phyloP scores from a whole-genome alignment of 2,888 invertebrate species.

The Drosophila robusta region DNA sequence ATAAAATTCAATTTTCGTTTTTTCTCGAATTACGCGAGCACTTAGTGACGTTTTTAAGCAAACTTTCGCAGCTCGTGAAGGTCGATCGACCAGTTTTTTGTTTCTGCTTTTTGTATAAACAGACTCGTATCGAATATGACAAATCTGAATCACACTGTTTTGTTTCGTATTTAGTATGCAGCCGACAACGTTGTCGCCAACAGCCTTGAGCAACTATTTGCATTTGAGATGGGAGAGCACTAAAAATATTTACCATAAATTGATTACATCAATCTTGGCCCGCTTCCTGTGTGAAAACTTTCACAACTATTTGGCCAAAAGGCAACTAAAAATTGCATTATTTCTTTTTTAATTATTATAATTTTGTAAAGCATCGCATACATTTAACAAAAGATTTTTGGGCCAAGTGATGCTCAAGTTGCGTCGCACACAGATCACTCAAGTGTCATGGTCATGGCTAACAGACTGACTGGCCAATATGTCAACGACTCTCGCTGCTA shows the following conservation, averaged over 20 bases:
- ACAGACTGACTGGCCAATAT: slow-evolving; percentile 31
- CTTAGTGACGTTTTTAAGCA: slow-evolving; percentile 60
- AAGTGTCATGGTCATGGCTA: slow-evolving; percentile 69
- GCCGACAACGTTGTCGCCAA: slow-evolving; percentile 42
- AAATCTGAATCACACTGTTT: slow-evolving; percentile 64
- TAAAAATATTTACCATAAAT: slow-evolving; percentile 38
- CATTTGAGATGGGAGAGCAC: slow-evolving; percentile 49
- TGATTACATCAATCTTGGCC: slow-evolving; percentile 69
- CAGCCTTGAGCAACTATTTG: slow-evolving; percentile 67
- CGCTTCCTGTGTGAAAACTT: slow-evolving; percentile 72
- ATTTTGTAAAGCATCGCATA: slow-evolving; percentile 49
- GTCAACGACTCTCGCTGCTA: slow-evolving; percentile 45
- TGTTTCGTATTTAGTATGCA: slow-evolving; percentile 62
- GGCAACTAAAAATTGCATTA: slow-evolving; percentile 20
- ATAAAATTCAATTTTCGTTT: slow-evolving; percentile 48
- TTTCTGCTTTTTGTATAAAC: slow-evolving; percentile 1
- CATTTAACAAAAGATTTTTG: slow-evolving; percentile 30
- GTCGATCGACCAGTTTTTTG: slow-evolving; percentile 57
- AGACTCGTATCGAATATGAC: slow-evolving; percentile 32
- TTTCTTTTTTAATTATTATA: slow-evolving; percentile 53
- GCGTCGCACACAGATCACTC: slow-evolving; percentile 25
- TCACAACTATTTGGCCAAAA: slow-evolving; percentile 50
- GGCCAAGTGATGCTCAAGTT: slow-evolving; percentile 25
- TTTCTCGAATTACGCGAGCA: slow-evolving; percentile 44
- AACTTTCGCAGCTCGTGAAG: slow-evolving; percentile 56